Percentiles rank a stretch among this genome's conserved stretches.
Evolutionary conservation across 35 echinoderm and acorn worm species (phyloP).

Genomic region (Holothuria glaberrima): DNA sequence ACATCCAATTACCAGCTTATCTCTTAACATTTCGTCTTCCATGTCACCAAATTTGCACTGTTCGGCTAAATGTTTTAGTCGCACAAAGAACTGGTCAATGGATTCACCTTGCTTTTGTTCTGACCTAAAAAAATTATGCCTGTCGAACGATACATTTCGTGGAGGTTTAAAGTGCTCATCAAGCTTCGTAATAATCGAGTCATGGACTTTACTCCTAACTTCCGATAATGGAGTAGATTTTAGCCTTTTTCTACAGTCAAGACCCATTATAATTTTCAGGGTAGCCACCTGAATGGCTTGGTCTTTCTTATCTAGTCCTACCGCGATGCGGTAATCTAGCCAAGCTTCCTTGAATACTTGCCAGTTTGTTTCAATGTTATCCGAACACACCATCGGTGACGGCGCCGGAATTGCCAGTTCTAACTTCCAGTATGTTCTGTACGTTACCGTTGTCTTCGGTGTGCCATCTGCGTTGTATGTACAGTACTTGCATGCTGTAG

Average conservation of each 20-base stretch:
- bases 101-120: conserved; percentile 36
- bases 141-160: conserved; percentile 41
- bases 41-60: conserved; percentile 40
- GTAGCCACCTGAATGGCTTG: no score
- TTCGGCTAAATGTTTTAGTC: conserved; percentile 29
- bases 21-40: no score
- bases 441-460: neutral
- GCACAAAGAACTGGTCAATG: conserved; percentile 41
- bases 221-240: neutral
- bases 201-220: neutral
- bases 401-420: conserved; percentile 9
- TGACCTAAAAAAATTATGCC: no score
- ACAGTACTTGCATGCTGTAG: neutral
- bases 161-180: conserved; percentile 37
- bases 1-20: no score
- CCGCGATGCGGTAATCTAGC: no score
- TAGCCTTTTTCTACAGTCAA: neutral
- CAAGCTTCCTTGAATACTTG: conserved; percentile 34
- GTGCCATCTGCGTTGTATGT: neutral
- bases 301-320: no score
- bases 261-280: no score
- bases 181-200: conserved; percentile 15
- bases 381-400: conserved; percentile 25
- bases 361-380: conserved; percentile 27
- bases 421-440: neutral